Evolutionary conservation across 2,888 invertebrate species (phyloP).

Genomic region (Chironomus tentans): DNA sequence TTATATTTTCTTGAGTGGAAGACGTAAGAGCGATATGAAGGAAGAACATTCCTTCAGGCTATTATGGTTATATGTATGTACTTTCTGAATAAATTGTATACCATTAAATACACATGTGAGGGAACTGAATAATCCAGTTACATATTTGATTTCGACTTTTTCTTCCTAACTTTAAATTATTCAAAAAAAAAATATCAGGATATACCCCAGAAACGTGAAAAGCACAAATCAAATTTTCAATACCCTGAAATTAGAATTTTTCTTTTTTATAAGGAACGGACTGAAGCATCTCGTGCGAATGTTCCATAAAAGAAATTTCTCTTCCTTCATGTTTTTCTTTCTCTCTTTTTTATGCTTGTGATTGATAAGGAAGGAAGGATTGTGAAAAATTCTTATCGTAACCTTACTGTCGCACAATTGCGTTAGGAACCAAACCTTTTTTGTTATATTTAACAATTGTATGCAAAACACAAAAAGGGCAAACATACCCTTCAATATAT

Average conservation of each 20-base stretch:
- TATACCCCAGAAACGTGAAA: too few relatives aligned
- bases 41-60: not conserved
- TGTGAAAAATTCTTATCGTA: not conserved
- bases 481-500: not conserved
- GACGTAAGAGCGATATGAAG: not conserved
- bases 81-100: too few relatives aligned
- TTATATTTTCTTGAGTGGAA: not conserved
- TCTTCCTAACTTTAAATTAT: too few relatives aligned
- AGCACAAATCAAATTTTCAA: too few relatives aligned
- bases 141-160: too few relatives aligned
- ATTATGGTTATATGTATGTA: not conserved
- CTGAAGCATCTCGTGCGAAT: too few relatives aligned
- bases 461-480: not conserved
- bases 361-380: not conserved
- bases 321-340: not conserved
- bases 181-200: too few relatives aligned
- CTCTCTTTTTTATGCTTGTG: not conserved
- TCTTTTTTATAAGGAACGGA: too few relatives aligned
- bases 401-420: not conserved
- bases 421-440: not conserved
- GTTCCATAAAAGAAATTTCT: too few relatives aligned
- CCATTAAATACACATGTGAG: too few relatives aligned
- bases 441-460: not conserved
- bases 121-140: too few relatives aligned
- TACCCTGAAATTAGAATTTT: too few relatives aligned